phyloP scores from a whole-genome alignment of 2,113 vertebrate genomes.

The Melanotaenia duboulayi region DNA sequence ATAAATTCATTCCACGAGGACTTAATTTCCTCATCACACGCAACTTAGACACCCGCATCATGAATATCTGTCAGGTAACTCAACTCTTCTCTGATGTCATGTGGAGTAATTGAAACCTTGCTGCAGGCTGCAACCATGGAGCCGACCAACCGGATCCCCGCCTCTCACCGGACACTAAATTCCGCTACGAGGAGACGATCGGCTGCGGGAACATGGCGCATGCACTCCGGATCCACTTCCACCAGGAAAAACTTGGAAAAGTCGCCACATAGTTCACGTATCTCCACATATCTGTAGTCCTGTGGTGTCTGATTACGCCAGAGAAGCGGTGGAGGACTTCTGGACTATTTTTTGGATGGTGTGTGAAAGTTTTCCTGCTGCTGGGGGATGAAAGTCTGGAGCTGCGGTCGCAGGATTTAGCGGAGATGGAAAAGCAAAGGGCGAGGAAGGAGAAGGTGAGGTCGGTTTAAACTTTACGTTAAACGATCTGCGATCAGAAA shows the following conservation, averaged over 20 bases:
- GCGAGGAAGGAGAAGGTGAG: constrained; percentile 82
- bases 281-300: no score
- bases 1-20: no score
- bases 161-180: constrained; percentile 76
- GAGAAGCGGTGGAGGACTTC: not conserved
- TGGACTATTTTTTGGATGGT: constrained; percentile 12
- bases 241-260: constrained; percentile 18
- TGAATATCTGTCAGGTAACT: constrained; percentile 72
- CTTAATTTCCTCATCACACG: not conserved
- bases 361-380: constrained; percentile 52
- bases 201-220: constrained; percentile 82
- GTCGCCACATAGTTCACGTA: not conserved
- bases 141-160: constrained; percentile 75
- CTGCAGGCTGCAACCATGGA: constrained; percentile 60
- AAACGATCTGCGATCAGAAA: not conserved
- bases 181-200: constrained; percentile 69
- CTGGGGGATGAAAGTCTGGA: constrained; percentile 77
- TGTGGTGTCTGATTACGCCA: not conserved
- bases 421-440: constrained; percentile 80
- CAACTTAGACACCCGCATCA: constrained; percentile 1
- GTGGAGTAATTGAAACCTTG: constrained; percentile 68
- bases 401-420: constrained; percentile 55
- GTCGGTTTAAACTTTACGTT: not conserved
- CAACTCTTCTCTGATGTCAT: constrained; percentile 80
- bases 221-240: constrained; percentile 64